A percentile compares a stretch with the other conserved stretches of the same genome.
Conservation (phyloP, 2,113 vertebrate species). For the Aphyosemion australe region DNA sequence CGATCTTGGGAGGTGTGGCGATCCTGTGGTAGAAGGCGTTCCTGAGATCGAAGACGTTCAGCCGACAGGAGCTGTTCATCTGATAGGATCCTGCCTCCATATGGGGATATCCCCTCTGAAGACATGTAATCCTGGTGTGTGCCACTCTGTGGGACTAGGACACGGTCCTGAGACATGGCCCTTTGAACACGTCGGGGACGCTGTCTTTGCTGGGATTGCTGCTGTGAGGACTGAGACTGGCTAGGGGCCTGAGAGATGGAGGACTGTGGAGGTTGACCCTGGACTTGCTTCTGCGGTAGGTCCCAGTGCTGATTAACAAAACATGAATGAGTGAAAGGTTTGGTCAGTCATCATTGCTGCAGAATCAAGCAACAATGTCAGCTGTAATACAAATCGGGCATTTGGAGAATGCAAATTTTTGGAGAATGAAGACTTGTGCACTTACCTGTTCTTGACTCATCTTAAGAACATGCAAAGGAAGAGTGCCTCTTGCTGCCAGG, state of each 20-base stretch:
- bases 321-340: slow-evolving; percentile 32
- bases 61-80: slow-evolving; percentile 93
- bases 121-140: slow-evolving; percentile 85
- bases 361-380: too few species aligned
- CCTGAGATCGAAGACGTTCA: slow-evolving; percentile 80
- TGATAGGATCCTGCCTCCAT: slow-evolving; percentile 89
- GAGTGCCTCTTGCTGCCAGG: slow-evolving; percentile 91
- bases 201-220: slow-evolving; percentile 81
- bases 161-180: slow-evolving; percentile 98
- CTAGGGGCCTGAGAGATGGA: slow-evolving; percentile 65
- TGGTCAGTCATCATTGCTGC: too few species aligned
- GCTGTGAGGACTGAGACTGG: slow-evolving; percentile 71
- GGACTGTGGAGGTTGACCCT: slow-evolving; percentile 63
- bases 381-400: too few species aligned
- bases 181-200: slow-evolving; percentile 90
- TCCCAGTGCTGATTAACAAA: slow-evolving; percentile 62
- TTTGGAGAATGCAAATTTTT: neutral
- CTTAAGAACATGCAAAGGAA: slow-evolving; percentile 95
- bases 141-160: slow-evolving; percentile 86
- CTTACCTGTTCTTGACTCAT: slow-evolving; percentile 90
- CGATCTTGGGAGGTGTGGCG: slow-evolving; percentile 92
- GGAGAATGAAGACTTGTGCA: slow-evolving; percentile 9
- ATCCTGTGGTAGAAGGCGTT: slow-evolving; percentile 91
- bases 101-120: slow-evolving; percentile 78
- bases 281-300: slow-evolving; percentile 57